Evolutionary conservation across 1,140 invertebrate genomes (phyloP).

Genomic region (Maniola jurtina): DNA sequence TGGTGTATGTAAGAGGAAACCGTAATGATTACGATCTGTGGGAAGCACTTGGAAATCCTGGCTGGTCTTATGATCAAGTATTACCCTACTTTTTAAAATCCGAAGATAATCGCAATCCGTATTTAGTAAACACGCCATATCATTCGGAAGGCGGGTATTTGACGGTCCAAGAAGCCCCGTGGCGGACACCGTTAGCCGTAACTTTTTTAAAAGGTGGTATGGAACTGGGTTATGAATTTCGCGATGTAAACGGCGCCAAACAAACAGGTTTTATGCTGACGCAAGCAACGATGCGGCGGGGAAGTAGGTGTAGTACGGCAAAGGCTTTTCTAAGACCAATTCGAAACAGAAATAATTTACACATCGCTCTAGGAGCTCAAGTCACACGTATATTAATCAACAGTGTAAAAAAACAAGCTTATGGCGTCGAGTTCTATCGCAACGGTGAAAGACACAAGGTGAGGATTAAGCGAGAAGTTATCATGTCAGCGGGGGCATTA

Average conservation of each 20-base stretch:
- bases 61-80: slow-evolving; percentile 94
- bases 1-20: slow-evolving; percentile 97
- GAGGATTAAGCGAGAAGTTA: slow-evolving; percentile 86
- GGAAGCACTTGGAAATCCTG: slow-evolving; percentile 90
- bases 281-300: slow-evolving; percentile 91
- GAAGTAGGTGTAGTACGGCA: slow-evolving; percentile 92
- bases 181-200: slow-evolving; percentile 88
- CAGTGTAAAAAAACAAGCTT: slow-evolving; percentile 82
- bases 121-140: slow-evolving; percentile 85
- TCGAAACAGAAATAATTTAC: slow-evolving; percentile 87
- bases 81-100: slow-evolving; percentile 94
- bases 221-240: slow-evolving; percentile 88
- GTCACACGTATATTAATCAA: slow-evolving; percentile 86
- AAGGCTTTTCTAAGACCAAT: slow-evolving; percentile 93
- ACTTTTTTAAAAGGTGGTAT: slow-evolving; percentile 90
- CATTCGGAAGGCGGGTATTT: slow-evolving; percentile 89
- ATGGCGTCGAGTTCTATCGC: slow-evolving; percentile 87
- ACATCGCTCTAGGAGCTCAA: slow-evolving; percentile 89
- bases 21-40: slow-evolving; percentile 94
- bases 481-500: slow-evolving; percentile 90
- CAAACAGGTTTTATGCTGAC: slow-evolving; percentile 92
- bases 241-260: slow-evolving; percentile 89
- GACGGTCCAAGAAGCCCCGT: slow-evolving; percentile 90
- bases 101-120: slow-evolving; percentile 92
- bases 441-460: slow-evolving; percentile 83